Evolutionary conservation across 2,113 vertebrate species (phyloP).

Genomic region (Macquaria australasica): DNA sequence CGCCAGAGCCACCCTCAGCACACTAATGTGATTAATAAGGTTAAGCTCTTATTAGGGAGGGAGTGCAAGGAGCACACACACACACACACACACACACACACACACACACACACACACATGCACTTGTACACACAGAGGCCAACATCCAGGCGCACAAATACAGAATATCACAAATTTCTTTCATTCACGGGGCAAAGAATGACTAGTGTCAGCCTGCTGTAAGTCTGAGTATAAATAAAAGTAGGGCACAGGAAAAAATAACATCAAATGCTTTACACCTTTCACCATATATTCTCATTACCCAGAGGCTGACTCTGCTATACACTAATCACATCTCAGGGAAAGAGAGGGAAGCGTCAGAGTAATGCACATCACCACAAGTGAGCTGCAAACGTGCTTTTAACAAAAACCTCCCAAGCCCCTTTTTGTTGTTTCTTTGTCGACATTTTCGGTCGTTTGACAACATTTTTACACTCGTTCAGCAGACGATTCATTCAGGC

Average conservation of each 20-base stretch:
- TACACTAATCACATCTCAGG: conserved; percentile 57
- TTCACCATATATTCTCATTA: conserved; percentile 68
- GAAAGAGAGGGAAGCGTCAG: conserved; percentile 20
- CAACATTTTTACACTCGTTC: conserved; percentile 29
- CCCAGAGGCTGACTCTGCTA: conserved; percentile 43
- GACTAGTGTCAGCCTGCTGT: conserved; percentile 35
- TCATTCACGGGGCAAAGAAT: conserved; percentile 37
- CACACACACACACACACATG: conserved; percentile 8
- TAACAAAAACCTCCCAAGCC: conserved; percentile 10
- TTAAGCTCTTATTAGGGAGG: conserved; percentile 79
- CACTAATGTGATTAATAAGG: conserved; percentile 83
- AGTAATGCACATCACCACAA: conserved; percentile 34
- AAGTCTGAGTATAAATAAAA: conserved; percentile 52
- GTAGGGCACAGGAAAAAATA: conserved; percentile 49
- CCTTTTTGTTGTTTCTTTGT: conserved; percentile 6
- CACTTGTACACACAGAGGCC: conserved; percentile 11
- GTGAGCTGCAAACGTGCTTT: conserved; percentile 9
- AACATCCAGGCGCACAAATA: conserved; percentile 3
- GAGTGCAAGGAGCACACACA: conserved; percentile 46
- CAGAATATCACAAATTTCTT: conserved; percentile 22
- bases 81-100: conserved; percentile 10
- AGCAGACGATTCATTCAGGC: conserved; percentile 17
- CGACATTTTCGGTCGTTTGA: conserved; percentile 19
- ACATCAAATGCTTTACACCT: conserved; percentile 55
- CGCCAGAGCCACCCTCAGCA: conserved; percentile 67